Base-by-base conservation (phyloP, 64 coral and sea anemone species). In the Orbicella faveolata region DNA sequence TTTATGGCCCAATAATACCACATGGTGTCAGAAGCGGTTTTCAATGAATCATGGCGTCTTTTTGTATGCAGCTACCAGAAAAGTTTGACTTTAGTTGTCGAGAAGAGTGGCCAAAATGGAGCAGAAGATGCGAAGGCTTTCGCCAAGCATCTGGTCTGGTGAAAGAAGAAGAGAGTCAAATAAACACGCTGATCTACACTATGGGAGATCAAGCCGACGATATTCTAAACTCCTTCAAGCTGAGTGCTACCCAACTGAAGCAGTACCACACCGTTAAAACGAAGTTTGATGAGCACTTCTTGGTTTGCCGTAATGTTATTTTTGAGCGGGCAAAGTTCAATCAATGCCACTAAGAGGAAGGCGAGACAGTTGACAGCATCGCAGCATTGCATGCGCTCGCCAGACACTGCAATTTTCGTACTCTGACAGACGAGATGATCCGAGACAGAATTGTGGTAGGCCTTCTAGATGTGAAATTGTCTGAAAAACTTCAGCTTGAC, bases 271-370 rank as follows among this genome's bases (percentile, higher is more conserved):
- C 14, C 21, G 63, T 81, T 61, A 69, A 76, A 61, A 48, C 36
- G 33, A 68, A 88, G 55, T 93, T 93, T 74, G 30, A 93, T 26
- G 74, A 75, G 5, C 85, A 88, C 75, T 88, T 93, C 62, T 30
- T 88, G 18, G 87, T 88, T 77, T 70, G 63, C 59, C 25, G 64
- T 81, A 93, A 88, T 76, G 26, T 83, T 26, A 82, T 83, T 16
- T 88, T 84, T 73, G 73, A 89, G 73, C 63, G 79, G 75, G 92
- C 87, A 34, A 86, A 94, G 75, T 94, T 94, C 44, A 79, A 79
- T 51, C 87, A 62, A 85, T 34, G 80, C 66, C 34, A 69, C 55
- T 79, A 94, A 79, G 21, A 73, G 78, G 52, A 61, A 20, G 87
- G 73, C 52, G 36, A 89, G 83, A 67, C 64, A 69, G 87, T 89